These are phyloP conservation scores for Siphlonurus alternatus DNA, from an alignment of 2,888 invertebrate genomes.

Conservation along the genomic window DNA sequence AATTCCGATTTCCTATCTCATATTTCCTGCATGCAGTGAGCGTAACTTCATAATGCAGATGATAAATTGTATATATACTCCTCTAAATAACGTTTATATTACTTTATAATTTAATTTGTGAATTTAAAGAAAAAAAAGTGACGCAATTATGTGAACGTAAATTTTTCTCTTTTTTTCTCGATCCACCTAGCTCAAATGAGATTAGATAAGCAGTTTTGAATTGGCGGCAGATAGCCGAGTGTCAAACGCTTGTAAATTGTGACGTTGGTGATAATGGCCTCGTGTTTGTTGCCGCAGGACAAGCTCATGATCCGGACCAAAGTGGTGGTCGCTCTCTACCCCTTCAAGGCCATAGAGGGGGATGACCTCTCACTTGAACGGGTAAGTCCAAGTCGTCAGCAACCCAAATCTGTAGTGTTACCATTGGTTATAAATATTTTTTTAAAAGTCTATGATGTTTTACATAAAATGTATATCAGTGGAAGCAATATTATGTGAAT, in stretches of 20 bases:
- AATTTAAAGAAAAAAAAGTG: too few relatives aligned
- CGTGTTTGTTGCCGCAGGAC: conserved; percentile 14
- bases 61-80: too few relatives aligned
- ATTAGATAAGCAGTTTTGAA: neutral
- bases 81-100: too few relatives aligned
- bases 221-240: too few relatives aligned
- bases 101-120: too few relatives aligned
- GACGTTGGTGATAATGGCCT: too few relatives aligned
- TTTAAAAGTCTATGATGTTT: neutral
- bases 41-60: too few relatives aligned
- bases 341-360: conserved; percentile 77
- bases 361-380: conserved; percentile 79
- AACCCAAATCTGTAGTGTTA: neutral
- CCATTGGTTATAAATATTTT: neutral
- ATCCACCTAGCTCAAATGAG: neutral
- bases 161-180: neutral
- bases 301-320: conserved; percentile 41
- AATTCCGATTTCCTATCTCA: too few relatives aligned
- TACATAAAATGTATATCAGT: neutral
- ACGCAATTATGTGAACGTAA: too few relatives aligned
- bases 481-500: neutral
- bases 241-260: too few relatives aligned
- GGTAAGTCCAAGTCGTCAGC: conserved; percentile 39
- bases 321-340: conserved; percentile 76
- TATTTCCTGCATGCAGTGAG: too few relatives aligned